Evolutionary conservation across 2,113 vertebrate species (phyloP).

Genomic region (Sclerurus mexicanus): DNA sequence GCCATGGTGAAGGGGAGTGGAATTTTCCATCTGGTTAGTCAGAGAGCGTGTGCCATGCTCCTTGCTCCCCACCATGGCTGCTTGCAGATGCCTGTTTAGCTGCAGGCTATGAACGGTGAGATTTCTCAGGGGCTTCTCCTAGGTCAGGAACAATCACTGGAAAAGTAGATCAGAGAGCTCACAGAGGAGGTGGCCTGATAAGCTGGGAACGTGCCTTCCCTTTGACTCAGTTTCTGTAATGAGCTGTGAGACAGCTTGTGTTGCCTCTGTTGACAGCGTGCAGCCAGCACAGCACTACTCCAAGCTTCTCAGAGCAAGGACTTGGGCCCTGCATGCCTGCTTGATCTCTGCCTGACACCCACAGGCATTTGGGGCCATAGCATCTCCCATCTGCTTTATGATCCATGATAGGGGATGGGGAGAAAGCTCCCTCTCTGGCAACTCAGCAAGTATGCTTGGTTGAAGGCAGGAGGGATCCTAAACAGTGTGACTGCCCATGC

Average conservation of each 20-base stretch:
- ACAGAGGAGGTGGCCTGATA: slow-evolving; percentile 70
- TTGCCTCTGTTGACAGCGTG: background rate
- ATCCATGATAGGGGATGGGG: background rate
- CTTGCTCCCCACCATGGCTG: background rate
- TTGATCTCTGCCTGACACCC: background rate
- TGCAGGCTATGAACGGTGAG: slow-evolving; percentile 39
- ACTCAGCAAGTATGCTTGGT: background rate
- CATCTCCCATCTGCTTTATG: background rate
- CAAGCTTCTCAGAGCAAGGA: background rate
- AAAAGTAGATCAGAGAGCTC: slow-evolving; percentile 68
- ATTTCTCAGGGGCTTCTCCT: slow-evolving; percentile 67
- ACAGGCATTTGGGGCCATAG: background rate
- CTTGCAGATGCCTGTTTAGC: slow-evolving; percentile 4
- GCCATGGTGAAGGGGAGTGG: background rate
- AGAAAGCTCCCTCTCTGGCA: background rate
- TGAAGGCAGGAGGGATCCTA: background rate
- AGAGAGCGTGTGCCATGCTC: background rate
- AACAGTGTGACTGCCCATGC: accelerated
- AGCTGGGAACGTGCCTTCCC: slow-evolving; percentile 49
- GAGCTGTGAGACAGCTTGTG: slow-evolving; percentile 13
- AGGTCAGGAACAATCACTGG: slow-evolving; percentile 60
- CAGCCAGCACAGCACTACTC: background rate
- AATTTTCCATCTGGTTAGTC: slow-evolving; percentile 50
- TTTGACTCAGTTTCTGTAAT: slow-evolving; percentile 58
- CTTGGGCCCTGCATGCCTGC: background rate